Base-by-base conservation (phyloP, 2,113 vertebrate species). In the Indicator maculatus region DNA sequence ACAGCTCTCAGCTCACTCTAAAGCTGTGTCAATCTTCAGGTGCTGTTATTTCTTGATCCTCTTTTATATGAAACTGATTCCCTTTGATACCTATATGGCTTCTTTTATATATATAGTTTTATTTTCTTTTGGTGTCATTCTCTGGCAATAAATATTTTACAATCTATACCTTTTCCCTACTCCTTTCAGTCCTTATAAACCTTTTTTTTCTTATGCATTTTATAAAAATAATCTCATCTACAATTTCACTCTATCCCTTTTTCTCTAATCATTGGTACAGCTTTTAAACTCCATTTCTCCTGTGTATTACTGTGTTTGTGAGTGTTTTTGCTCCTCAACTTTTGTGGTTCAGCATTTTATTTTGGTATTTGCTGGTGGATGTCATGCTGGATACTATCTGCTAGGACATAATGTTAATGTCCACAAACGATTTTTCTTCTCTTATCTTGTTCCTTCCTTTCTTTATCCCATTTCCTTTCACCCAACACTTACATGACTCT, bases 11-110 rank as follows among this genome's bases (percentile, higher is more conserved):
- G 80, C 91, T 95, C 76, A 38, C 76, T 83, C 71, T 77, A 95
- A 93, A 96, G 88, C 95, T 59, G 8, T 91, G 94, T 90, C 96
- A 97, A 80, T 96, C 94, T 95, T 93, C 91, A 93, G 83, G 30
- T 84, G 36, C 83, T 86, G 50, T 90, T 97, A 86, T 95, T 88
- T 86, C 76, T 94, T 97, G 94, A 95, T 96, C 95, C 93, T 93
- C 63, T 79, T 89, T 96, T 91, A 95, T 95, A 93, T 94, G 92
- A 95, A 95, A 93, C 70, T 84, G 88, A 96, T 94, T 95, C 93
- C 73, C 79, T 94, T 93, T 95, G 85, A 94, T 95, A 93, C 41
- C 76, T 89, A 39, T 60, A 60, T 86, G 72, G 82, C 23, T 45
- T 61, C 93, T 91, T 93, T 84, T 82, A 65, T 55, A 88, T 83